Percentiles rank a stretch among this genome's conserved stretches.
phyloP scores from a whole-genome alignment of 2,113 vertebrate genomes.

The Sterna hirundo region DNA sequence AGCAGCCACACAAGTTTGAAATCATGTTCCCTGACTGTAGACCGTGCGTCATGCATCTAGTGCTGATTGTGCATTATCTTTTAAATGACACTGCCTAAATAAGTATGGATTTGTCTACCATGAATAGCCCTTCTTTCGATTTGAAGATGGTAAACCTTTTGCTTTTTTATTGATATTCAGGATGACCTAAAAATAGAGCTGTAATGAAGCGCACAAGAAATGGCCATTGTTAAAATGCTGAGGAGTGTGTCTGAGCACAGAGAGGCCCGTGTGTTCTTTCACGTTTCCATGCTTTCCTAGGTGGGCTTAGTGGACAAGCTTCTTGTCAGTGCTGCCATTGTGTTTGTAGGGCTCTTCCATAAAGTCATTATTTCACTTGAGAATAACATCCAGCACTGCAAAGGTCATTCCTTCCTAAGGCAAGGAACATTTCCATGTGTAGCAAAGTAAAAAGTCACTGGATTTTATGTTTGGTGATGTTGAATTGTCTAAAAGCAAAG shows the following conservation, averaged over 20 bases:
- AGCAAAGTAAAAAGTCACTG: background rate
- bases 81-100: slow-evolving; percentile 63
- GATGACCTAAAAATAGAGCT: slow-evolving; percentile 39
- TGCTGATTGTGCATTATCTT: slow-evolving; percentile 75
- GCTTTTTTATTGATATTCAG: slow-evolving; percentile 1
- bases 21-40: slow-evolving; percentile 72
- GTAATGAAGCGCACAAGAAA: background rate
- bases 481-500: background rate
- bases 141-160: slow-evolving; percentile 18
- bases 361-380: background rate
- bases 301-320: background rate
- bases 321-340: background rate
- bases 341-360: background rate
- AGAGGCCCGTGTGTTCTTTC: background rate
- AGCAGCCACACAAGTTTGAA: slow-evolving; percentile 71
- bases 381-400: background rate
- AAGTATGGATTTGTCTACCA: slow-evolving; percentile 64
- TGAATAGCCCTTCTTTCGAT: background rate
- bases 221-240: background rate
- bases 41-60: background rate
- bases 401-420: background rate
- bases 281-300: background rate
- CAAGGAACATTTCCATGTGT: background rate
- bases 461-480: background rate
- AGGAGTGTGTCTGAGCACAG: background rate